Base-by-base conservation (phyloP, 92 coral and sea anemone species). In the Palythoa heliodiscus region DNA sequence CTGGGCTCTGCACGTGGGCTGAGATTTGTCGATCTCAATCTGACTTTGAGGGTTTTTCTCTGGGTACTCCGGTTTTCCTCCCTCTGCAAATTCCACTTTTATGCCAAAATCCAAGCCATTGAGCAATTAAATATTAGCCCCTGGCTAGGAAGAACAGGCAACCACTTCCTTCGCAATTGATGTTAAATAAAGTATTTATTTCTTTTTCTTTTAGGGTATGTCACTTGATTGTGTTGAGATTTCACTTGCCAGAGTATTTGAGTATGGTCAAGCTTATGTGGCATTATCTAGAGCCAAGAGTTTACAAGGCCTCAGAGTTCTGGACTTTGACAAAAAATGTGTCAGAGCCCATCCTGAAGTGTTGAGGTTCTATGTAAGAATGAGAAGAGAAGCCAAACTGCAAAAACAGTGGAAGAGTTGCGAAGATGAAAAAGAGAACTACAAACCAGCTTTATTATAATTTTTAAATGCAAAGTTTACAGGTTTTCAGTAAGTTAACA, bases 201-300 rank as follows among this genome's bases (percentile, higher is more conserved):
- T 54, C 1, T 61, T 64, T 19, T 38, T 23, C 11, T 85, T 85
- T 22, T 63, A 96, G 99, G 99, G 99, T 24, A 96, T 96, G 99
- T 94, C 99, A 55, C 76, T 96, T 11, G 99, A 96, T 80, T 94
- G 98, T 85, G 98, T 96, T 60, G 99, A 96, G 74, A 94, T 96
- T 82, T 96, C 99, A 22, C 80, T 96, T 3, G 93, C 99, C 48
- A 81, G 95, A 86, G 99, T 96, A 54, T 96, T 96, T 73, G 99
- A 96, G 86, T 96, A 91, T 76, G 99, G 99, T 3, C 99, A 96
- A 87, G 95, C 97, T 4, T 96, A 96, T 82, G 99, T 96, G 24
- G 99, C 99, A 17, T 88, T 96, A 29, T 96, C 99, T 40, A 87
- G 99, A 78, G 99, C 98, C 52, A 90, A 91, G 40, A 96, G 96